These are phyloP conservation scores for Rhagophthalmus giganteus DNA, from an alignment of 2,888 invertebrate species.

Conservation along the genomic window DNA sequence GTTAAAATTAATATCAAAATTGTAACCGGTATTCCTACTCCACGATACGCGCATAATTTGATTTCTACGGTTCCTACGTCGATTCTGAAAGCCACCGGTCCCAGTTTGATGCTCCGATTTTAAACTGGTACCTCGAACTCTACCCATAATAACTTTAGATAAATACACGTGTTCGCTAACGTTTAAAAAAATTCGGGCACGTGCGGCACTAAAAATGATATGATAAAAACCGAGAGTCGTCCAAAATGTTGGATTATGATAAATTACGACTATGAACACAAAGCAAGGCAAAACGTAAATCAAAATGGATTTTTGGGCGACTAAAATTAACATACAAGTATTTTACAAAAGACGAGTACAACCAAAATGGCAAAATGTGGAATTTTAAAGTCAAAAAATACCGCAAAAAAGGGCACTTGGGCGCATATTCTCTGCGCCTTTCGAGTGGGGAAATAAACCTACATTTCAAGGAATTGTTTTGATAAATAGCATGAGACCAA, in stretches of 20 bases:
- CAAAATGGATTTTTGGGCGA: slow-evolving; percentile 3
- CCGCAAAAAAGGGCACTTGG: slow-evolving; percentile 7
- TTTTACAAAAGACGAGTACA: background rate
- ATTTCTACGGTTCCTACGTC: slow-evolving; percentile 14
- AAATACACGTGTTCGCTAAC: too few relatives aligned
- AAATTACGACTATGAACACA: too few relatives aligned
- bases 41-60: slow-evolving; percentile 27
- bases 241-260: too few relatives aligned
- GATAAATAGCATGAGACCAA: too few relatives aligned
- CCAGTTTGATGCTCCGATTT: background rate
- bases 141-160: slow-evolving; percentile 10
- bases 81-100: background rate
- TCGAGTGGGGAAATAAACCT: too few relatives aligned
- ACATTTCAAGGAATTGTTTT: too few relatives aligned
- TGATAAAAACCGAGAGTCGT: too few relatives aligned
- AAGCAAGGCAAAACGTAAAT: background rate
- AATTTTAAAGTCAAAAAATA: slow-evolving; percentile 7
- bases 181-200: too few relatives aligned
- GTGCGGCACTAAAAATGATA: too few relatives aligned
- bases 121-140: background rate
- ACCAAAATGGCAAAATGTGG: slow-evolving; percentile 9
- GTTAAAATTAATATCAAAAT: background rate
- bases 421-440: slow-evolving; percentile 11
- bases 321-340: slow-evolving; percentile 1
- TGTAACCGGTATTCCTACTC: slow-evolving; percentile 25